Base-by-base conservation (phyloP, 2,888 invertebrate species). In the Agrochola litura region DNA sequence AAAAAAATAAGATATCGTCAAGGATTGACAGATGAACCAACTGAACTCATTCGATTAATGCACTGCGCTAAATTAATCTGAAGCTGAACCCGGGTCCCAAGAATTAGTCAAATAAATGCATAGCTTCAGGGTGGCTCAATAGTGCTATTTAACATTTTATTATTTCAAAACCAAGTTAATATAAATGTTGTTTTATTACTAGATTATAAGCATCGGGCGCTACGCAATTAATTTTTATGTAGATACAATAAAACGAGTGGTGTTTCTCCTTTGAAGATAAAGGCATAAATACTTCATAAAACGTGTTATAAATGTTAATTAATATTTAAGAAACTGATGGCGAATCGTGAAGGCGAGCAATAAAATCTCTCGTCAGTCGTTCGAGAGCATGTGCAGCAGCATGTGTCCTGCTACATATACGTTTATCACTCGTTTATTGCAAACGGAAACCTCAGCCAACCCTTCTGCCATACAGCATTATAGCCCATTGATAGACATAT, bases 371-470 rank as follows among this genome's bases (percentile, higher is more conserved):
- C 95, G 88, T 91, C 94, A 88, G 86, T 84, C 77, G 82, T 85
- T 75, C 81, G 86, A 84, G 88, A 89, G 90, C 92, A 92, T 92
- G 90, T 92, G 92, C 90, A 88, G 76, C 85, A 85, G 85, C 89
- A 90, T 89, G 88, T 89, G 89, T 90, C 88, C 83, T 80, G 86
- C 86, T 88, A 86, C 86, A 84, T 78, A 76, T 91, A 89, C 90
- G 90, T 92, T 90, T 93, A 91, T 93, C 93, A 90, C 87, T 83
- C 91, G 92, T 94, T 95, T 95, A 95, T 95, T 95, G 94, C 95
- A 88, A 95, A 93, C 95, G 95, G 95, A 95, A 95, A 93, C 93
- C 92, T 92, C 90, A 84, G 86, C 89, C 91, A 90, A 91, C 92
- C 91, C 89, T 90, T 89, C 90, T 87, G 86, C 89, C 89, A 86